Base-by-base conservation (phyloP, 2,797 vertebrate genomes). In the Hoplostethus atlanticus region DNA sequence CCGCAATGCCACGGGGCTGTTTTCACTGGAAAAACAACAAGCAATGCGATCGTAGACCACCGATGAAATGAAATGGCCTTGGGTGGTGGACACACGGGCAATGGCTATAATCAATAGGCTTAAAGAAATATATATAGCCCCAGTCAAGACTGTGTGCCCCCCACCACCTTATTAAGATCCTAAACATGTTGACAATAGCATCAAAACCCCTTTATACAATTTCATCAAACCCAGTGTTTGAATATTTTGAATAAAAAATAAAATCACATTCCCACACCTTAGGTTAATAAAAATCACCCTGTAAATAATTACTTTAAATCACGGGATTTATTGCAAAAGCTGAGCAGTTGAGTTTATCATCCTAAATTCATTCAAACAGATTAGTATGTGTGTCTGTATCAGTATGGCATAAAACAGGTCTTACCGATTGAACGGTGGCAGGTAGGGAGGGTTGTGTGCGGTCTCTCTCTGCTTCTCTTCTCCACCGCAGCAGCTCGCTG, bases 121-220 rank as follows among this genome's bases (percentile, higher is more conserved):
- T 73, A 64, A 48, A 55, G 53, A 80, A 81, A 87, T 44, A 70
- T 62, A 58, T 68, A 75, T 77, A 59, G 55, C 57, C 80, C 47
- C 67, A 77, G 71, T 7, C 50, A 52, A 53, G 16, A 47, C 15
- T 15, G 12, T 16, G 51, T 73, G 72, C 72, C 81, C 70, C 78
- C 63, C 68, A 73, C 48, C 62, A 78, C 66, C 50, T 40, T 46
- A 65, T 56, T 44, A 50, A 82, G 76, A 87, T 54, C 86, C 63
- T 64, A 83, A 86, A 89, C 88, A 87, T 89, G 87, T 90, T 90
- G 90, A 90, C 83, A 63, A 71, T 8, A 71, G 7, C 44, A 21
- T 44, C 57, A 36, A 15, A 71, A 62, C 28, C 48, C 10, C 9
- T 13, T 57, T 8, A 68, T 1, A 52, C 2, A 50, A 48, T 31